Evolutionary conservation across 2,113 vertebrate species (phyloP).

Genomic region (Oryctolagus cuniculus): mOryCun1.1 NC_091440.1:79013001-79013500

Average conservation of each 20-base stretch:
- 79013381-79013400: not conserved
- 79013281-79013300: not conserved
- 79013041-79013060: slow-evolving; percentile 99
- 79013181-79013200: not conserved
- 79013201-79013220: not conserved
- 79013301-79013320: not conserved
- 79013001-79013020: slow-evolving; percentile 99
- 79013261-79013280: slow-evolving; percentile 11
- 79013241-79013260: not conserved
- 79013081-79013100: slow-evolving; percentile 86
- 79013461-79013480: not conserved
- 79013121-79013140: not conserved
- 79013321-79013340: not conserved
- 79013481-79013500: not conserved
- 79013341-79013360: not conserved
- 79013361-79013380: not conserved
- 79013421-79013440: not conserved
- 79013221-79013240: not conserved
- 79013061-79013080: slow-evolving; percentile 99
- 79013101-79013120: slow-evolving; percentile 65
- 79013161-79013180: not conserved
- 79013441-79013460: not conserved
- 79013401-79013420: not conserved
- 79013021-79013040: slow-evolving; percentile 99
- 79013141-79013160: not conserved